These are phyloP conservation scores for Drosophila grimshawi DNA, from an alignment of 1,140 invertebrate genomes.

Conservation along the genomic window DNA sequence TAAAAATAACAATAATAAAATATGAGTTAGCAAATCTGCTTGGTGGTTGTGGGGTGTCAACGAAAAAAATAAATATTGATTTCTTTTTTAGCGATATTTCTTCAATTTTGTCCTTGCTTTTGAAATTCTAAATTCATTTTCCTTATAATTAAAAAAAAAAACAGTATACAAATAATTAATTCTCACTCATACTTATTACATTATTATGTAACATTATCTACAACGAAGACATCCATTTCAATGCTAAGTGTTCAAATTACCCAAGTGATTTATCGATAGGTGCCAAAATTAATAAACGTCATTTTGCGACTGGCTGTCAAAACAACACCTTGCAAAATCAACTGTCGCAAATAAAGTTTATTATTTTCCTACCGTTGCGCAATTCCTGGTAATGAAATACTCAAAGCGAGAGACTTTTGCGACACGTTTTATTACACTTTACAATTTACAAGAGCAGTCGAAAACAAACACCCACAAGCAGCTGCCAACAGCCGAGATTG, in stretches of 20 bases:
- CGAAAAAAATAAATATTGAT: no score
- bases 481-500: slow-evolving; percentile 19
- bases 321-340: slow-evolving; percentile 48
- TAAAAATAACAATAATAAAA: no score
- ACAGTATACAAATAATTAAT: no score
- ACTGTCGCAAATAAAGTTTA: slow-evolving; percentile 51
- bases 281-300: slow-evolving; percentile 48
- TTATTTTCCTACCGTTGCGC: slow-evolving; percentile 35
- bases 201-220: no score
- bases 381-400: slow-evolving; percentile 65
- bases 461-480: slow-evolving; percentile 49
- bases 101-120: no score
- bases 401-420: slow-evolving; percentile 32
- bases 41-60: no score
- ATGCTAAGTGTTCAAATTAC: not conserved
- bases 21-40: no score
- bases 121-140: no score
- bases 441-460: slow-evolving; percentile 34
- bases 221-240: not conserved
- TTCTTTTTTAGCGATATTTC: no score
- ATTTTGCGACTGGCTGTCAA: slow-evolving; percentile 29
- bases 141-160: no score
- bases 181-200: no score
- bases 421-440: slow-evolving; percentile 73
- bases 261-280: slow-evolving; percentile 52